Evolutionary conservation across 2,797 vertebrate genomes (phyloP).

Genomic region (Pipistrellus nathusii): DNA sequence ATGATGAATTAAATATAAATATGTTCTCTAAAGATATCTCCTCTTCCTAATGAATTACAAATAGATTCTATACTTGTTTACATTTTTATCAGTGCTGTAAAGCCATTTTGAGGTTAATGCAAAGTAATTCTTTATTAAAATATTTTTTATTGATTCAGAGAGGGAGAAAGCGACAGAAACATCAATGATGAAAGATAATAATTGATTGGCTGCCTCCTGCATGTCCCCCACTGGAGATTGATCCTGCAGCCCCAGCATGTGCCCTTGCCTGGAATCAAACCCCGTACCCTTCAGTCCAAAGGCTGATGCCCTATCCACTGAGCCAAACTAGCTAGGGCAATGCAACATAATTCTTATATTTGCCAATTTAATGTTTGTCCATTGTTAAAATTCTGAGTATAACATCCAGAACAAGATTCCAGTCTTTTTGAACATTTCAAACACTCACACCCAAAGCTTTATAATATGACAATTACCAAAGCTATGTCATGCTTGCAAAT

Average conservation of each 20-base stretch:
- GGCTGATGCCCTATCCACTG: no score
- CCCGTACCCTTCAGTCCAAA: no score
- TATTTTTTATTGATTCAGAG: no score
- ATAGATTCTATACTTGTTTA: neutral
- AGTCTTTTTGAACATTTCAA: neutral
- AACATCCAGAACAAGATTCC: neutral
- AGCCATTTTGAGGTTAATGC: neutral
- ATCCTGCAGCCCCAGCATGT: no score
- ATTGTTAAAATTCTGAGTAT: neutral
- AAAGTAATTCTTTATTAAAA: neutral
- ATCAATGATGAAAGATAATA: no score
- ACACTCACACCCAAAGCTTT: neutral
- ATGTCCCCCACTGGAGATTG: no score
- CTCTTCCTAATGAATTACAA: neutral
- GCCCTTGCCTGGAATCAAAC: no score
- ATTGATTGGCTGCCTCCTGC: no score
- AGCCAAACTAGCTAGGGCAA: no score
- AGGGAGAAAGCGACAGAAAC: no score
- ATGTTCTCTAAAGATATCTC: neutral
- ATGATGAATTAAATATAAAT: neutral
- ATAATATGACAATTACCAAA: neutral
- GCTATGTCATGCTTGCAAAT: neutral
- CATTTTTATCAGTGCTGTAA: neutral
- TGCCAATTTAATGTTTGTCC: neutral
- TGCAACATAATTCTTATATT: neutral